Conservation (phyloP, 1,140 invertebrate genomes). For the Drosophila prosaltans region DNA sequence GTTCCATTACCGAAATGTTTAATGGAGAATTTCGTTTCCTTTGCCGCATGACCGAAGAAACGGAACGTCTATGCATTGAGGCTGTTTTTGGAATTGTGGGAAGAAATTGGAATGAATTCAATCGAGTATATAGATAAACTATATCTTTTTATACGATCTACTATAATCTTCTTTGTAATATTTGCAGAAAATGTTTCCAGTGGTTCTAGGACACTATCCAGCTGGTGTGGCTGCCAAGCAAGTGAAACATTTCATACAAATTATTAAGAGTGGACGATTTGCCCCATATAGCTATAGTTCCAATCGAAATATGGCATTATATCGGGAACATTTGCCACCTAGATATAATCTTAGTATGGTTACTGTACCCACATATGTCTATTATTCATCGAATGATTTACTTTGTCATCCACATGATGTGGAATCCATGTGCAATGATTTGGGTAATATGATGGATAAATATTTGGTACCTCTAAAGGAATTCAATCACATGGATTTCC, state of each 20-base stretch:
- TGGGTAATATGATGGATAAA: constrained; percentile 85
- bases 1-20: constrained; percentile 80
- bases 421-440: constrained; percentile 84
- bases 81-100: constrained; percentile 80
- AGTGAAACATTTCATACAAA: constrained; percentile 81
- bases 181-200: constrained; percentile 86
- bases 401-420: constrained; percentile 87
- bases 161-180: not conserved
- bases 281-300: constrained; percentile 77
- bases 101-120: constrained; percentile 79
- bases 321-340: constrained; percentile 84
- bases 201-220: constrained; percentile 89
- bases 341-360: constrained; percentile 86
- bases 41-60: constrained; percentile 81
- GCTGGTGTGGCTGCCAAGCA: constrained; percentile 80
- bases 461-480: constrained; percentile 84
- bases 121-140: constrained; percentile 63
- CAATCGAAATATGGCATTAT: constrained; percentile 83
- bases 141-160: fast-evolving
- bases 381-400: constrained; percentile 86
- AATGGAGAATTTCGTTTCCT: constrained; percentile 78
- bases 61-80: constrained; percentile 75
- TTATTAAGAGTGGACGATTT: constrained; percentile 73
- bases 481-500: constrained; percentile 88
- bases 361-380: constrained; percentile 86